phyloP scores from a whole-genome alignment of 1,140 invertebrate species.

The Batillaria attramentaria region DNA sequence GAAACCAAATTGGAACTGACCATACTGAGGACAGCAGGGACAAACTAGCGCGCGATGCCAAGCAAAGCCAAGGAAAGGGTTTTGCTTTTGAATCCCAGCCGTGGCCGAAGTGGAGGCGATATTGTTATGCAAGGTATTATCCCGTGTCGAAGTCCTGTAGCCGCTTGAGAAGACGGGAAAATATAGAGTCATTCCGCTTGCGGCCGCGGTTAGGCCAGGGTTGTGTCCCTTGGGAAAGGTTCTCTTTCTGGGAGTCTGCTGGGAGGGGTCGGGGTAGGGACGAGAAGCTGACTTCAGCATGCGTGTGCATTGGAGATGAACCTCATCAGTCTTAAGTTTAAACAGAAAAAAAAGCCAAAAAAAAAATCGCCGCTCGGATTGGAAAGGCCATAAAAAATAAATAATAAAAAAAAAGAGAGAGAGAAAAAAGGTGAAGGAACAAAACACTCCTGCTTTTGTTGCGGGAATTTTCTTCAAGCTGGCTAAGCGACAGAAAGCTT shows the following conservation, averaged over 20 bases:
- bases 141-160: neutral
- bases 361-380: no score
- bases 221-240: slow-evolving; percentile 15
- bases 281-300: neutral
- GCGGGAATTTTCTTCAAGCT: no score
- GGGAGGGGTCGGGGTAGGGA: neutral
- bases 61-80: neutral
- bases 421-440: neutral
- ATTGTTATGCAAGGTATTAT: slow-evolving; percentile 28
- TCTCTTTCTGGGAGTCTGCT: neutral
- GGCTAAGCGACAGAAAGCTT: neutral
- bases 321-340: neutral
- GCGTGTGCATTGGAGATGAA: neutral
- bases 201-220: neutral
- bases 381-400: neutral
- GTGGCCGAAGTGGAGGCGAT: neutral
- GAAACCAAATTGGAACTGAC: neutral
- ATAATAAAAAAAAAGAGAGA: neutral
- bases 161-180: slow-evolving; percentile 15
- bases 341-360: neutral
- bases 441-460: no score
- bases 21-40: neutral
- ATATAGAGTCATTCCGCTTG: slow-evolving; percentile 4
- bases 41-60: neutral
- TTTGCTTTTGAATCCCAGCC: neutral